A percentile compares a stretch with the other conserved stretches of the same genome.
Evolutionary conservation across 2,797 vertebrate species (phyloP).

Genomic region (Macroramphosus scolopax): DNA sequence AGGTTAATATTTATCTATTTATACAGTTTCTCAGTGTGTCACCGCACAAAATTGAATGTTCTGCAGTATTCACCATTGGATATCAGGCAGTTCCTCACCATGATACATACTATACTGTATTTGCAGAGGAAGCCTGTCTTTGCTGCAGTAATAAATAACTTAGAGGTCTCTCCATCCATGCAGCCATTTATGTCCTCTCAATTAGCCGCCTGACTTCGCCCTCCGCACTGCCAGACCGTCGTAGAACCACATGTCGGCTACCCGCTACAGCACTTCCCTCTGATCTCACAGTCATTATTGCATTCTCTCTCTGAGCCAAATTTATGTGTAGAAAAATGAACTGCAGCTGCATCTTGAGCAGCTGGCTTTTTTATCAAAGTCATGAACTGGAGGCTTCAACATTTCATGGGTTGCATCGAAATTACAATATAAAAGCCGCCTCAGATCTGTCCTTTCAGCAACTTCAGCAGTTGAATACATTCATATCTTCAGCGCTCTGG

Average conservation of each 20-base stretch:
- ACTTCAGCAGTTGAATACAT: neutral
- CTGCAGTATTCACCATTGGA: slow-evolving; percentile 31
- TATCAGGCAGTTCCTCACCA: slow-evolving; percentile 32
- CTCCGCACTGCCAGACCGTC: slow-evolving; percentile 40
- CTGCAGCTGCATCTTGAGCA: slow-evolving; percentile 7
- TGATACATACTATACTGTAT: slow-evolving; percentile 37
- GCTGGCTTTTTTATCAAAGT: slow-evolving; percentile 15
- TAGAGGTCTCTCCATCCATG: slow-evolving; percentile 69
- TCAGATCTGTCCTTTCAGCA: slow-evolving; percentile 2
- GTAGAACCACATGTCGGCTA: slow-evolving; percentile 36
- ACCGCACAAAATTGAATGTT: slow-evolving; percentile 18
- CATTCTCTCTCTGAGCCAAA: slow-evolving; percentile 7
- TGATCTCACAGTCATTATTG: slow-evolving; percentile 18
- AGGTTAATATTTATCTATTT: slow-evolving; percentile 24
- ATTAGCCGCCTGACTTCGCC: slow-evolving; percentile 70
- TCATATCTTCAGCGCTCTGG: neutral
- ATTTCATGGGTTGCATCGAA: slow-evolving; percentile 12
- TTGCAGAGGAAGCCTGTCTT: slow-evolving; percentile 62
- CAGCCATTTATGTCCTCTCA: slow-evolving; percentile 69
- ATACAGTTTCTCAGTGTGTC: neutral
- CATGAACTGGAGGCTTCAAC: slow-evolving; percentile 6
- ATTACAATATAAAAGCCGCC: slow-evolving; percentile 12
- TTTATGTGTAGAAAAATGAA: slow-evolving; percentile 14
- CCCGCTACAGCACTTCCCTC: too few species aligned
- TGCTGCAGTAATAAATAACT: slow-evolving; percentile 81